Base-by-base conservation (phyloP, 2,113 vertebrate species). In the Gallinago paraguaiae region DNA sequence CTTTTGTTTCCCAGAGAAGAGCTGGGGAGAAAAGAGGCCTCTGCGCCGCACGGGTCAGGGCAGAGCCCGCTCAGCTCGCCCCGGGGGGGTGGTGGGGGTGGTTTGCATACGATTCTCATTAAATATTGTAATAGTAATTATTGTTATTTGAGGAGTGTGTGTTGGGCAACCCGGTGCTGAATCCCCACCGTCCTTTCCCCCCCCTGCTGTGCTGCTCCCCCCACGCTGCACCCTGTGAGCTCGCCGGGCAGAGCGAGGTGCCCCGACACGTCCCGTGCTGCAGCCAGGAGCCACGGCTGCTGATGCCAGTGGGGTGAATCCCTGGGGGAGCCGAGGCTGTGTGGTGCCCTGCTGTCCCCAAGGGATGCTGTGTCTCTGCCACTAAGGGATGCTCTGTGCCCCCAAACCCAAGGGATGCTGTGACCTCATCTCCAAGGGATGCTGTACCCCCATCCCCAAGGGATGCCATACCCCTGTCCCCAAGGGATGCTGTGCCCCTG, bases 1-100 rank as follows among this genome's bases (percentile, higher is more conserved):
- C 97, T 98, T 98, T 98, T 97, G 97, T 98, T 87, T 84, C 82
- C 82, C 39, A 22, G 84, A 43, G 59, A 51, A 72, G 79, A 50
- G 50, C 22, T 0, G 30, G 81, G 45, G 92, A 93, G 80, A 91
- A 82, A 54, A 89, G 88, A 59, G 71, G 94, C 90, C 92, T 70
- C 95, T 9, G 69, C 12, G 23, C 80, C 6, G 14, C 71, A 6
- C 8, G 75, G 96, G 91, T 91, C 86, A 79, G 89, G 86, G 95
- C 92, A 95, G 94, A 93, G 93, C 90, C 91, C 27, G 25, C 72
- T 91, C 78, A 31, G 86, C 92, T 86, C 28, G 24, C 85, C 10
- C 39, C 10, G 39, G 5, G 51, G 50, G 51, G 46, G 39, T 39
- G 39, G 39, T 39, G 50, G 13, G 22, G 13, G 23, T 28, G 51